These are phyloP conservation scores for Leptopterna dolabrata DNA, from an alignment of 2,888 invertebrate genomes.

Conservation along the genomic window DNA sequence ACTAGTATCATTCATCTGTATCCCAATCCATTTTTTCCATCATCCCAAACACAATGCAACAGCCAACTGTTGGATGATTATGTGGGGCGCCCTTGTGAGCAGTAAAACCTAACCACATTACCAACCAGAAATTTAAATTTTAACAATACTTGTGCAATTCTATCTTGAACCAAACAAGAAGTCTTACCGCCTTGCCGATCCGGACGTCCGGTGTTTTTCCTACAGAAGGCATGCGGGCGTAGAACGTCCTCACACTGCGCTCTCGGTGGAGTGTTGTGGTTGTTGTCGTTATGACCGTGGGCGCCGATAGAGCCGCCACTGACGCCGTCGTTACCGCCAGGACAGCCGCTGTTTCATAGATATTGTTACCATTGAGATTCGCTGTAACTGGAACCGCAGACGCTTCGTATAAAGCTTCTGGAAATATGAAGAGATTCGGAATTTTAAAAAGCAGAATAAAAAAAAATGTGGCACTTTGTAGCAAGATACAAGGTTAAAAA, in stretches of 20 bases:
- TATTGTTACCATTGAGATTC: conserved; percentile 58
- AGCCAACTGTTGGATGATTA: no score
- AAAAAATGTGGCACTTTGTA: no score
- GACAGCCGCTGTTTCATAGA: conserved; percentile 56
- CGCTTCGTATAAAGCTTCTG: conserved; percentile 59
- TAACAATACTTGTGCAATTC: no score
- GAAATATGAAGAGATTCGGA: not conserved
- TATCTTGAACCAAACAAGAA: not conserved
- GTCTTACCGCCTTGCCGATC: conserved; percentile 68
- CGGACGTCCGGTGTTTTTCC: conserved; percentile 65
- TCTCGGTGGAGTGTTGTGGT: conserved; percentile 65
- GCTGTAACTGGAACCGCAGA: conserved; percentile 41
- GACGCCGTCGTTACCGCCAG: conserved; percentile 55
- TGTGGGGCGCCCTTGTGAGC: no score
- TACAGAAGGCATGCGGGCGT: conserved; percentile 59
- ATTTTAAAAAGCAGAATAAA: no score
- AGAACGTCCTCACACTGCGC: conserved; percentile 58
- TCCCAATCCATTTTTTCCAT: no score
- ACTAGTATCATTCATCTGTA: no score
- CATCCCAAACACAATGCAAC: no score
- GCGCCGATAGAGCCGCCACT: conserved; percentile 46
- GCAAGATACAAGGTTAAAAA: no score
- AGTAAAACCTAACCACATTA: no score
- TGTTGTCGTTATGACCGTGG: conserved; percentile 63
- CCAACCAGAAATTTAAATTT: no score